Evolutionary conservation across 2,113 vertebrate species (phyloP), one percentile per base, ranked within the genome.

Genomic region (Casuarius casuarius): DNA sequence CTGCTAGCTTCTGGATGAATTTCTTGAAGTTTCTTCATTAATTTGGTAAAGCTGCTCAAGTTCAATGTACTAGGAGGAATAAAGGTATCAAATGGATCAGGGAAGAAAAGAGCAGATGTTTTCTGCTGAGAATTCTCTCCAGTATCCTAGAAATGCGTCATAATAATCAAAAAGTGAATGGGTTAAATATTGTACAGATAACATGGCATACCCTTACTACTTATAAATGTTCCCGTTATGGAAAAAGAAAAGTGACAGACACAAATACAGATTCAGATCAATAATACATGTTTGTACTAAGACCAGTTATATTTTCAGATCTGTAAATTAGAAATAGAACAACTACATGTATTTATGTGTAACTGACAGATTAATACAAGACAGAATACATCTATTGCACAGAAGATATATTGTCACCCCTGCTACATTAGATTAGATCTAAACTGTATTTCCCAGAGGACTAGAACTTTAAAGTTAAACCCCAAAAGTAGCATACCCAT

Each of bases 11-110:
- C 89, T 54, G 98, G 98, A 56, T 98, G 95, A 7, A 95, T 75
- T 48, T 94, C 94, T 38, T 95, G 40, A 65, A 98, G 89, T 35
- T 90, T 98, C 85, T 93, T 97, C 67, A 98, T 33, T 81, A 98
- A 92, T 94, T 97, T 98, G 87, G 90, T 94, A 66, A 98, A 98
- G 77, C 97, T 98, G 58, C 92, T 96, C 63, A 98, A 87, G 44
- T 97, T 98, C 92, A 98, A 33, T 0, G 86, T 86, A 3, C 97
- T 87, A 58, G 97, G 82, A 89, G 97, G 96, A 54, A 95, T 71
- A 84, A 97, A 96, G 2, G 23, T 28, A 81, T 86, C 29, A 42
- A 74, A 54, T 16, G 70, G 35, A 35, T 93, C 49, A 33, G 72
- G 46, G 65, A 84, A 81, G 35, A 76, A 76, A 38, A 46, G 38